phyloP scores from a whole-genome alignment of 2,888 invertebrate species.

The Smittia aterrima region DNA sequence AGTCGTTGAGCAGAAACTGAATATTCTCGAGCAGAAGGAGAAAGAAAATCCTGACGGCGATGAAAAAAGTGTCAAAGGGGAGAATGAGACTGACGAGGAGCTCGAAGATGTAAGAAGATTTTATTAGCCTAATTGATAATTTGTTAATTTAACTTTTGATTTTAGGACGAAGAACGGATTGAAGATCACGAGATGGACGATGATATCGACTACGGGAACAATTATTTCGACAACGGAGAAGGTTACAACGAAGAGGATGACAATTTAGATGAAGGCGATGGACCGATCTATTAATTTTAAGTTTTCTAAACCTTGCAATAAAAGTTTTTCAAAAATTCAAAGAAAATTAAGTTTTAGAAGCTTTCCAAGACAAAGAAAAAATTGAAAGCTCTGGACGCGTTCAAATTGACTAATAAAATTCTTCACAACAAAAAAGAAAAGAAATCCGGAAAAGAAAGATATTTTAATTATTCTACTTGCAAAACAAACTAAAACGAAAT shows the following conservation, averaged over 20 bases:
- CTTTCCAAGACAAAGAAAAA: too few relatives aligned
- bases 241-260: conserved; percentile 83
- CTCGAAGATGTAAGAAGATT: conserved; percentile 46
- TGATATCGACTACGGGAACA: conserved; percentile 83
- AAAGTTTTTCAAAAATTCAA: too few relatives aligned
- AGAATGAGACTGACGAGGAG: conserved; percentile 59
- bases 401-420: too few relatives aligned
- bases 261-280: conserved; percentile 81
- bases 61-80: conserved; percentile 60
- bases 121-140: conserved; percentile 3
- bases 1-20: conserved; percentile 55
- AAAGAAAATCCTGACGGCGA: conserved; percentile 44
- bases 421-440: neutral
- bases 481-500: neutral
- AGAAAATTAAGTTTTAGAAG: too few relatives aligned
- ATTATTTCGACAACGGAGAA: conserved; percentile 86
- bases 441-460: neutral
- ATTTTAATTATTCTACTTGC: neutral
- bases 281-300: conserved; percentile 63
- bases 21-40: conserved; percentile 68
- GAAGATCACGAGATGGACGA: conserved; percentile 82
- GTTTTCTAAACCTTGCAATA: neutral
- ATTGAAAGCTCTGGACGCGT: too few relatives aligned
- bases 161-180: conserved; percentile 45
- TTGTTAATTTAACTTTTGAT: neutral